Conservation (phyloP, 2,113 vertebrate species). For the Tupaia tana region DNA sequence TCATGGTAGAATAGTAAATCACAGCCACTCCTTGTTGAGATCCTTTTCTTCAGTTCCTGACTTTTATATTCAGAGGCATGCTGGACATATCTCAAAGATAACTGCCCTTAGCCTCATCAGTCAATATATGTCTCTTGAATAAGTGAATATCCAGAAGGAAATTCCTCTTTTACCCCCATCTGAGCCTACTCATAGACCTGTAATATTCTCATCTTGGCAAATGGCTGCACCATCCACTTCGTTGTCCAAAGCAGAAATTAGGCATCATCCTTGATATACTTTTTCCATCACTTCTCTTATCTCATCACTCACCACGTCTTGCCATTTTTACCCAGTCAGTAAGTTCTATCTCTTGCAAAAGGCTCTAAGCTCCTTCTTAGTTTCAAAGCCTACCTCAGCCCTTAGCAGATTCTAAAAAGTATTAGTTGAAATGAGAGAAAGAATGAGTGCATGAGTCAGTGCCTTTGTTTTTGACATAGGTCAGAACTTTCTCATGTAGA, state of each 20-base stretch:
- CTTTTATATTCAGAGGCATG: background rate
- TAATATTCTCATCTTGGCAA: background rate
- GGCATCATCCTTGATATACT: background rate
- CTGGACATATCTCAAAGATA: background rate
- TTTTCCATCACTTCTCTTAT: constrained; percentile 2
- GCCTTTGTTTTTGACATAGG: background rate
- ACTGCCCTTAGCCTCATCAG: background rate
- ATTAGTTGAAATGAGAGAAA: constrained; percentile 33
- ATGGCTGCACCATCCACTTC: background rate
- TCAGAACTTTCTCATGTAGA: background rate
- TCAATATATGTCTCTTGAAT: background rate
- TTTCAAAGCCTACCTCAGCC: background rate
- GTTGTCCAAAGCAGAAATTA: background rate
- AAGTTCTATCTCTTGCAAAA: background rate
- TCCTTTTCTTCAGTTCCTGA: constrained; percentile 11
- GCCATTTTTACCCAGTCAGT: constrained; percentile 9
- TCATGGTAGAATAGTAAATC: constrained; percentile 26
- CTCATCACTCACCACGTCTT: background rate
- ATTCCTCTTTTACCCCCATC: background rate
- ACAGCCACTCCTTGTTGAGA: background rate
- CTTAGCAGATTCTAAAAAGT: background rate
- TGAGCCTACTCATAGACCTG: background rate
- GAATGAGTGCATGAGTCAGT: background rate
- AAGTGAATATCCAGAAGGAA: background rate
- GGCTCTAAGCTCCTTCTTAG: background rate